These are phyloP conservation scores for Tenodera sinensis DNA, from an alignment of 2,888 invertebrate species.

Conservation along the genomic window DNA sequence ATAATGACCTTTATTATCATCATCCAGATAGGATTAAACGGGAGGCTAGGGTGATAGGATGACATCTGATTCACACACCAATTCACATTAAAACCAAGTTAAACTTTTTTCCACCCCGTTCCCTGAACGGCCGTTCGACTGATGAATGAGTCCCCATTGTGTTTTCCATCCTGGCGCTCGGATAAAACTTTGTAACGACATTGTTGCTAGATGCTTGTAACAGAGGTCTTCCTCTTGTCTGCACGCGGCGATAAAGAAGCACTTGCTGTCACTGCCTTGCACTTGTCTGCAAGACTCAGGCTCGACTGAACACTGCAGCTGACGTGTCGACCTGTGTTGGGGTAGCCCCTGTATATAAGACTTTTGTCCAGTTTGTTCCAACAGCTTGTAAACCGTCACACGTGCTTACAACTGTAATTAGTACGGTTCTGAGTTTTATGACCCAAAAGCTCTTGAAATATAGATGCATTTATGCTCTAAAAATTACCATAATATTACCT, in stretches of 20 bases:
- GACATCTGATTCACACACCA: slow-evolving; percentile 20
- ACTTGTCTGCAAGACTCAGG: no score
- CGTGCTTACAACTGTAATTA: no score
- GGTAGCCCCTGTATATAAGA: no score
- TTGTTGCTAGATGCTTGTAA: not conserved
- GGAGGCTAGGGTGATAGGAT: not conserved
- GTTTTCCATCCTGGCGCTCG: not conserved
- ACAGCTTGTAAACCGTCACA: no score
- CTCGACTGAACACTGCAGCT: no score
- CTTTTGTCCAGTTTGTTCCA: no score
- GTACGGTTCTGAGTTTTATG: no score
- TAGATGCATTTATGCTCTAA: no score
- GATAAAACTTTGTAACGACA: not conserved
- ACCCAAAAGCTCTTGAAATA: no score
- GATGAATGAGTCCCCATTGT: not conserved
- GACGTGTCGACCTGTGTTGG: no score
- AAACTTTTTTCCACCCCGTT: not conserved
- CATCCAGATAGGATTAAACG: slow-evolving; percentile 18
- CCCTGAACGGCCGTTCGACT: not conserved
- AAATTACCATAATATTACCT: no score
- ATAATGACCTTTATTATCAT: slow-evolving; percentile 27
- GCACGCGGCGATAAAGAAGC: not conserved
- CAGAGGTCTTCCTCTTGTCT: not conserved
- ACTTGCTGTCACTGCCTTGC: not conserved
- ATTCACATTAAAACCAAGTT: slow-evolving; percentile 17